Base-by-base conservation (phyloP, 2,113 vertebrate genomes). In the Chlorodrepanis virens region DNA sequence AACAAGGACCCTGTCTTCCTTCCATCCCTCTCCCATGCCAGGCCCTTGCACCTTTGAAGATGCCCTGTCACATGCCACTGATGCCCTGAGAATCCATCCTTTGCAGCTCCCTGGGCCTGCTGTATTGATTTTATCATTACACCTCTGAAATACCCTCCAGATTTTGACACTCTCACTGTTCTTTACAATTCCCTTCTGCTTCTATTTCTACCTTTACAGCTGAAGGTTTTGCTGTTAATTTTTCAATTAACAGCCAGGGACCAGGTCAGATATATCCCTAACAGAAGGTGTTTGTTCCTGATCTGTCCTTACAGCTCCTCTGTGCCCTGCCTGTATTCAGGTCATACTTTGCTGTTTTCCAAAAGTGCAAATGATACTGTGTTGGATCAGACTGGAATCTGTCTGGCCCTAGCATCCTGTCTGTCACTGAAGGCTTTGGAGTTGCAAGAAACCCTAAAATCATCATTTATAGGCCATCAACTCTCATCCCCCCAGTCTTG, bases 1-100 rank as follows among this genome's bases (percentile, higher is more conserved):
- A 44, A 15, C 28, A 69, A 75, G 42, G 53, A 54, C 16, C 60
- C 49, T 47, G 42, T 25, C 57, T 76, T 52, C 69, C 56, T 39
- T 39, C 39, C 39, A 14, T 59, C 47, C 23, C 5, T 23, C 42
- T 39, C 52, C 39, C 31, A 17, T 28, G 24, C 56, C 1, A 1
- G 35, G 29, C 29, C 21, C 29, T 75, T 1, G 1, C 3, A 4
- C n/a, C 2, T 0, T 14, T 35, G 23, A 33, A n/a, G 61, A 49
- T 57, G 22, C 18, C 45, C 31, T 2, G 0, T 13, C 2, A 0
- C 25, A 31, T 12, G 37, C 9, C 0, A 39, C 39, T 39, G 39
- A 39, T 39, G 39, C 39, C 39, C 2, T 24, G 25, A 47, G 68
- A 50, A 67, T 45, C 14, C 1, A 1, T 21, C 47, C 35, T 59